phyloP scores from a whole-genome alignment of 1,140 invertebrate species.

The Dendrolimus kikuchii region DNA sequence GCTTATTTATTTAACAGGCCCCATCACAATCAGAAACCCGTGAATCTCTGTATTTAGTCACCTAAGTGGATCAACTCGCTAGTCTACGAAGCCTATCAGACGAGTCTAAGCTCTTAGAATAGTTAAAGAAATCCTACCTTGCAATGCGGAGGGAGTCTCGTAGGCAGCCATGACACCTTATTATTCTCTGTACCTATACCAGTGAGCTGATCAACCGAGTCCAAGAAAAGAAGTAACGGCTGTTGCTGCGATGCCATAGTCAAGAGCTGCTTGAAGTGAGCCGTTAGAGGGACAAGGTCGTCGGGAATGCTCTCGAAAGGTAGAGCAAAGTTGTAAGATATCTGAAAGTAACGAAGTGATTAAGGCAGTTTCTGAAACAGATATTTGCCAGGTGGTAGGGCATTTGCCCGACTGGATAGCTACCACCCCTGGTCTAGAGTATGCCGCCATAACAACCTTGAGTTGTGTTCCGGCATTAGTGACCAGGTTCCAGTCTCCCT shows the following conservation, averaged over 20 bases:
- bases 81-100: too few relatives aligned
- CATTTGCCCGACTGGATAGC: too few relatives aligned
- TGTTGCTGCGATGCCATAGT: conserved; percentile 86
- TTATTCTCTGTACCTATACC: conserved; percentile 91
- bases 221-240: conserved; percentile 89
- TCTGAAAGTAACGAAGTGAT: conserved; percentile 71
- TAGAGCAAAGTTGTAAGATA: conserved; percentile 95
- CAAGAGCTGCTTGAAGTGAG: conserved; percentile 95
- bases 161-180: conserved; percentile 97
- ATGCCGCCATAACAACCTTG: too few relatives aligned
- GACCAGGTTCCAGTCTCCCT: too few relatives aligned
- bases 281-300: conserved; percentile 95
- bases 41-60: too few relatives aligned
- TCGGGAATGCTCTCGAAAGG: conserved; percentile 95
- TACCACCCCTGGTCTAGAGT: too few relatives aligned
- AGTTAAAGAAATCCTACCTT: conserved; percentile 77
- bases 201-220: conserved; percentile 96
- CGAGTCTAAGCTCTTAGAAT: not conserved
- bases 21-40: too few relatives aligned
- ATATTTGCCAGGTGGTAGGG: too few relatives aligned
- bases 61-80: too few relatives aligned
- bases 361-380: too few relatives aligned
- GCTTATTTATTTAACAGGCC: too few relatives aligned
- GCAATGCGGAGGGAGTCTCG: conserved; percentile 89
- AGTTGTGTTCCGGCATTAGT: too few relatives aligned